These are phyloP conservation scores for Phyllotis vaccarum DNA, from an alignment of 2,797 vertebrate genomes.

Conservation along the genomic window DNA sequence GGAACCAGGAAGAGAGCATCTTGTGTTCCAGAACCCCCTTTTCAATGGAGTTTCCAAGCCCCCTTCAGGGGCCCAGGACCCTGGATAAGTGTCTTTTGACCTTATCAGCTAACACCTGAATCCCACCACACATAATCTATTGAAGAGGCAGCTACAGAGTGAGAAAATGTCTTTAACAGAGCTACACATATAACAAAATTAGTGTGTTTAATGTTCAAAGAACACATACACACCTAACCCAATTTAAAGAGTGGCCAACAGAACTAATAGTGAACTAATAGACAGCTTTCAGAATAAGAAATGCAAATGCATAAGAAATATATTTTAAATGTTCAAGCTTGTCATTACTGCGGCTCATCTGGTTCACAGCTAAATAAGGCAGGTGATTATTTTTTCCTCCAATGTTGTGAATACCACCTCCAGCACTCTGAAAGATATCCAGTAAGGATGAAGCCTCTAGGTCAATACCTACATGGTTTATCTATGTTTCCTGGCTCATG, in stretches of 20 bases:
- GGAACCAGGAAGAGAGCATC: no score
- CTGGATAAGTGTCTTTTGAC: no score
- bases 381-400: background rate
- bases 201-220: background rate
- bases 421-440: background rate
- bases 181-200: background rate
- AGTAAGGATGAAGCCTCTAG: background rate
- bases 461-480: background rate
- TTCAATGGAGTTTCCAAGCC: no score
- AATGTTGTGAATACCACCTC: background rate
- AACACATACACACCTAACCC: background rate
- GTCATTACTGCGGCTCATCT: background rate
- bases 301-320: background rate
- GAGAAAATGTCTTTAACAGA: background rate
- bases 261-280: background rate
- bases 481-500: background rate
- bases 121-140: no score
- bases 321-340: background rate
- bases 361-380: no score
- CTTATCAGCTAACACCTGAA: no score
- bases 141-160: background rate
- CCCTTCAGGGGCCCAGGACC: no score
- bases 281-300: background rate
- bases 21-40: no score
- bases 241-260: background rate